Evolutionary conservation across 2,888 invertebrate genomes (phyloP), one percentile per base, ranked within the genome.

Genomic region (Apotomis capreana): DNA sequence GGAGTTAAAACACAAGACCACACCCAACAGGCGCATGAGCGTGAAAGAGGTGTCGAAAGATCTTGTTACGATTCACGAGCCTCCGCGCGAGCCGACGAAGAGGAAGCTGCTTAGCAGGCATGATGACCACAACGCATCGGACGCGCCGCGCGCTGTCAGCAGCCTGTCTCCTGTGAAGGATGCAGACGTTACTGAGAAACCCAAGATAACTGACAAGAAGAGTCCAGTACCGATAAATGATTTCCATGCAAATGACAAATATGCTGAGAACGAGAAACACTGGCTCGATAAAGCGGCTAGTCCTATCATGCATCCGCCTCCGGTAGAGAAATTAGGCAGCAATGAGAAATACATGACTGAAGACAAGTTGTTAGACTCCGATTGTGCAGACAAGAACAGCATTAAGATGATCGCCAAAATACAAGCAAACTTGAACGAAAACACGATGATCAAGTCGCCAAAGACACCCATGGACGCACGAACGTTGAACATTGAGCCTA

Each of bases 361-460:
- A 78, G 90, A 93, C 76, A 91, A 91, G 77, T 87, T 87, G 40
- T 81, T 90, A 71, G 92, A 92, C 74, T 89, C 87, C 4, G 92
- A 93, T 74, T 87, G 84, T 51, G 81, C 89, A 1, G 92, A 92
- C 74, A 92, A 91, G 75, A 90, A 86, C 70, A 91, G 93, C 74
- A 88, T 89, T 36, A 92, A 89, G 80, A 91, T 92, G 89, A 91
- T 93, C 64, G 92, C 92, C 37, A 93, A 92, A 79, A 92, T 92
- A 76, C 92, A 93, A 81, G 92, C 93, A 10, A 92, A 88, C 76
- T 82, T 93, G 2, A 92, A 92, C 77, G 93, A 93, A 82, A 92
- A 92, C 73, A 92, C 91, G 0, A 91, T 93, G 91, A 92, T 93
- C 55, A 93, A 93, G 79, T 94, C 94, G 58, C 94, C 94, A 4